phyloP scores from a whole-genome alignment of 2,888 invertebrate species.

The Brenthis hecate region DNA sequence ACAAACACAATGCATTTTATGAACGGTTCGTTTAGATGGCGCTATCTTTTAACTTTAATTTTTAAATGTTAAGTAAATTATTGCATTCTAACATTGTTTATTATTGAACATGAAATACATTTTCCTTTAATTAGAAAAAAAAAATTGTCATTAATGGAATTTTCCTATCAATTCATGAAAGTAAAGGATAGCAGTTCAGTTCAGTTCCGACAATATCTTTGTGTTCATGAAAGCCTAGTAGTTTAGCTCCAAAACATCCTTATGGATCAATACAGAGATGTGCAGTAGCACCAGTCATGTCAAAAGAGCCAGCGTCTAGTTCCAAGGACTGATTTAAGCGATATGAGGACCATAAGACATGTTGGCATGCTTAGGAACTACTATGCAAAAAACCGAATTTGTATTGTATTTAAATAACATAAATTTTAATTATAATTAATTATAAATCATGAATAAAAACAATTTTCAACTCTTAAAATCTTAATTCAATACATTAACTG shows the following conservation, averaged over 20 bases:
- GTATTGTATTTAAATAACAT: too few relatives aligned
- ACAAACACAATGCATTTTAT: too few relatives aligned
- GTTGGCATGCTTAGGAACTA: neutral
- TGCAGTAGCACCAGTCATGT: constrained; percentile 13
- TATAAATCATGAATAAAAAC: too few relatives aligned
- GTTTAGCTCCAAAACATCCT: neutral
- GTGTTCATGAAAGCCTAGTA: constrained; percentile 11
- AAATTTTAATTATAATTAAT: too few relatives aligned
- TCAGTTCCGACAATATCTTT: neutral
- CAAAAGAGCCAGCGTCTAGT: neutral
- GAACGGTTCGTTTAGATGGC: neutral
- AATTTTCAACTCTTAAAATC: too few relatives aligned
- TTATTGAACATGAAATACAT: too few relatives aligned
- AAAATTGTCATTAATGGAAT: too few relatives aligned
- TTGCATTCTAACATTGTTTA: neutral
- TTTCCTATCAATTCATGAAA: too few relatives aligned
- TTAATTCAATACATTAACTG: too few relatives aligned
- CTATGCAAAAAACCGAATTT: neutral
- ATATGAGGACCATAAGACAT: too few relatives aligned
- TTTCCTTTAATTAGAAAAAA: too few relatives aligned
- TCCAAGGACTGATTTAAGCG: neutral
- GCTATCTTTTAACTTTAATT: neutral
- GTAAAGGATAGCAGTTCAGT: too few relatives aligned
- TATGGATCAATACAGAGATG: constrained; percentile 18
- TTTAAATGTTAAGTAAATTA: neutral